These are phyloP conservation scores for Eriosoma lanigerum DNA, from an alignment of 1,140 invertebrate genomes.

Conservation along the genomic window DNA sequence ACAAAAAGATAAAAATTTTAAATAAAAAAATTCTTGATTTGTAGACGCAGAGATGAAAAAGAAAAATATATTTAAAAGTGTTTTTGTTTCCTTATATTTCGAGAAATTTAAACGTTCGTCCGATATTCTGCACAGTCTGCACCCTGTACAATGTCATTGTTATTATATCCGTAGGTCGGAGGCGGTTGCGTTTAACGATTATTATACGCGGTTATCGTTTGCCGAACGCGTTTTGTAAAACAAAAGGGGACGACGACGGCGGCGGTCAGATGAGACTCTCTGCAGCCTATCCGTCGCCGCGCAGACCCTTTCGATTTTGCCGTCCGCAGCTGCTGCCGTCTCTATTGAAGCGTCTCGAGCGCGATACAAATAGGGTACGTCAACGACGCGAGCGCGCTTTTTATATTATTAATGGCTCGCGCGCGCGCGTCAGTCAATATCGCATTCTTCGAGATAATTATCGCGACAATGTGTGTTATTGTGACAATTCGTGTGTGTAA, in stretches of 20 bases:
- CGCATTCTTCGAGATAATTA: background rate
- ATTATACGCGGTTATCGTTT: conserved; percentile 13
- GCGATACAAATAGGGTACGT: background rate
- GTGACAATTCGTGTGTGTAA: too few species aligned
- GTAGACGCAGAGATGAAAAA: too few species aligned
- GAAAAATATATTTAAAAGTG: too few species aligned
- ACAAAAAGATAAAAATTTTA: too few species aligned
- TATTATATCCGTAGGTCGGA: background rate
- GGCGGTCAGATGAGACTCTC: background rate
- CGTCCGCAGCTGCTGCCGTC: background rate
- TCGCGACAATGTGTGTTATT: background rate
- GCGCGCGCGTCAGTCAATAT: conserved; percentile 15
- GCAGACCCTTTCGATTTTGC: background rate
- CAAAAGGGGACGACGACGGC: background rate
- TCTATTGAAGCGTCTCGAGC: background rate
- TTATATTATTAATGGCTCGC: conserved; percentile 19
- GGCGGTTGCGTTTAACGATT: conserved; percentile 11
- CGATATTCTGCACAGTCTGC: too few species aligned
- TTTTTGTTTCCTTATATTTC: too few species aligned
- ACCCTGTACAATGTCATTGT: too few species aligned
- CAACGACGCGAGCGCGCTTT: background rate
- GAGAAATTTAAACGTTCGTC: too few species aligned
- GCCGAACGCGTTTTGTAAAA: conserved; percentile 1
- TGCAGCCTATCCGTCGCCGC: background rate
- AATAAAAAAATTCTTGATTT: too few species aligned